Evolutionary conservation across 2,113 vertebrate genomes (phyloP), one percentile per base, ranked within the genome.

Genomic region (Megaceryle maxima): DNA sequence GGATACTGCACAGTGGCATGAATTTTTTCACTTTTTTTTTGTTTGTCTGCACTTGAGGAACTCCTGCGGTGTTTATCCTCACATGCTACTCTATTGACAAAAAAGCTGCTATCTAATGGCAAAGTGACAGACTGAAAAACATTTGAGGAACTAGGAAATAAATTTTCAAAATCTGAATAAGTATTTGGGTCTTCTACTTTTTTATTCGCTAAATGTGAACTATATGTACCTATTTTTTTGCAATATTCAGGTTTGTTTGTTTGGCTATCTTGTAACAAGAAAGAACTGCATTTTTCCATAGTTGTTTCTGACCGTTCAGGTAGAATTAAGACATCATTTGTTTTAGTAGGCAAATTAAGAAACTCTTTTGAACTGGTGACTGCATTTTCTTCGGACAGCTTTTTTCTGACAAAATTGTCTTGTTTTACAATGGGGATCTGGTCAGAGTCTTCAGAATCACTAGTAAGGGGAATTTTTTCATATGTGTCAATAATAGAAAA

Each of bases 381-480:
- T 63, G 35, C 16, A 20, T 25, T 85, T 85, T 51, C 81, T 72
- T 95, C 90, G 88, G 15, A 50, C 16, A 56, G 63, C 18, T 20
- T 81, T 44, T 86, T 73, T 91, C 77, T 88, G 66, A 74, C 51
- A 18, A 31, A 91, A 39, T 35, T 90, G 66, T 97, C 90, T 92
- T 96, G 78, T 17, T 82, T 94, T 93, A 92, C n/a, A 89, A 92
- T 67, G 77, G 51, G 78, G 83, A 97, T 95, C 66, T 89, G 64
- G 57, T 97, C 92, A 28, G 75, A 81, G 19, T 97, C 96, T 62
- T 96, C 96, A 87, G 82, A 94, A 73, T 96, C 80, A 87, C 90
- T 63, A 89, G 83, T 94, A 72, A 98, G 96, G 21, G 92, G 96
- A 94, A 98, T 97, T 97, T 98, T 98, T 97, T 98, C 87, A 50